Percentiles rank a stretch among this genome's conserved stretches.
phyloP scores from a whole-genome alignment of 2,113 vertebrate genomes.

The Apus apus region DNA sequence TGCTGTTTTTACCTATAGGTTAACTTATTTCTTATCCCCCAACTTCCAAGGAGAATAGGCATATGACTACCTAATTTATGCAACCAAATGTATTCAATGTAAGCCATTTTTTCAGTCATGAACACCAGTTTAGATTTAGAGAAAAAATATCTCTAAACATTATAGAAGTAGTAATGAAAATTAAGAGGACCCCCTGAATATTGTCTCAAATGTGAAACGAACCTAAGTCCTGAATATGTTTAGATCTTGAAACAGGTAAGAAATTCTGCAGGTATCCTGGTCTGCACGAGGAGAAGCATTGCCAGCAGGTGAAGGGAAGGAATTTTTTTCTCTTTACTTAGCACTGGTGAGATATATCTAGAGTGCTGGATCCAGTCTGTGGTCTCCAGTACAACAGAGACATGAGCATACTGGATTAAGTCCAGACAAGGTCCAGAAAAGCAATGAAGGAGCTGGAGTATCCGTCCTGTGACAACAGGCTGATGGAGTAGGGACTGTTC shows the following conservation, averaged over 20 bases:
- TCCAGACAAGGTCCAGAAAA: background rate
- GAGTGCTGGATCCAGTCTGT: background rate
- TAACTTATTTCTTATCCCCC: background rate
- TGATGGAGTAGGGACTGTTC: background rate
- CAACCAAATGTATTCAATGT: background rate
- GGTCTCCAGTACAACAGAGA: background rate
- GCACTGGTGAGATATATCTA: background rate
- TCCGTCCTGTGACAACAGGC: background rate
- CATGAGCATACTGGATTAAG: background rate
- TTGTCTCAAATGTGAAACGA: background rate
- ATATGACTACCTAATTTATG: background rate
- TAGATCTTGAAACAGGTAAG: background rate
- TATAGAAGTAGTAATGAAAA: background rate
- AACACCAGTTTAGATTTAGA: background rate
- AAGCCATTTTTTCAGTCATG: background rate
- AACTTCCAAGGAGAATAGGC: background rate
- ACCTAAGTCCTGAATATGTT: background rate
- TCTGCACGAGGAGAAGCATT: background rate
- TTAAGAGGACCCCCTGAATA: background rate
- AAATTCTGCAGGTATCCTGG: background rate
- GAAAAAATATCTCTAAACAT: background rate
- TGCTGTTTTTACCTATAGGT: background rate
- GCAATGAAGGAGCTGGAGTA: background rate
- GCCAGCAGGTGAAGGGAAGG: background rate
- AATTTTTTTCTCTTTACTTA: background rate